These are phyloP conservation scores for Philhelius pedissequus DNA, from an alignment of 2,888 invertebrate genomes.

Conservation along the genomic window DNA sequence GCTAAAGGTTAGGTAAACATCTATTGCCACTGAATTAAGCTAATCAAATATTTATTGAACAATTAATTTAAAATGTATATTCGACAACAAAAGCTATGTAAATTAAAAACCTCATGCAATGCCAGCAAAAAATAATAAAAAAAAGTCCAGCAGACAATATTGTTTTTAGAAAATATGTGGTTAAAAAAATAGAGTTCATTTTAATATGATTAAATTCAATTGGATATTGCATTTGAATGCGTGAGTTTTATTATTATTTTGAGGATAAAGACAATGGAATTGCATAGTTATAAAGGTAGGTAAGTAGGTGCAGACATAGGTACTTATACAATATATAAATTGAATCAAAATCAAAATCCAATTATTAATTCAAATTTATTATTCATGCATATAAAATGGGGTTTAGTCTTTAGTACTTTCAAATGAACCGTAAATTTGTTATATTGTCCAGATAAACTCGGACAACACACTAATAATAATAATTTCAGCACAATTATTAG, in stretches of 20 bases:
- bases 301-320: neutral
- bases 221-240: conserved; percentile 26
- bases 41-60: conserved; percentile 34
- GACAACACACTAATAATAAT: neutral
- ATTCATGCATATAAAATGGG: conserved; percentile 21
- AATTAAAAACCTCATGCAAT: neutral
- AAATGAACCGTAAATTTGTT: conserved; percentile 14
- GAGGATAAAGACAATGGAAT: neutral
- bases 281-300: too few relatives aligned
- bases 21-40: neutral
- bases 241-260: neutral
- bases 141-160: neutral
- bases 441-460: neutral
- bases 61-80: neutral
- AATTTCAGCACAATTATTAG: neutral
- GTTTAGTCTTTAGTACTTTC: neutral
- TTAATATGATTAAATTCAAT: conserved; percentile 30
- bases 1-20: conserved; percentile 11
- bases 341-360: conserved; percentile 59
- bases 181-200: conserved; percentile 8
- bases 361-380: conserved; percentile 50
- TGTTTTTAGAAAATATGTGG: neutral
- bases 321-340: conserved; percentile 3
- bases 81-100: neutral
- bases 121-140: neutral